Evolutionary conservation across 2,888 invertebrate species (phyloP).

Genomic region (Nephrotoma guestfalica): DNA sequence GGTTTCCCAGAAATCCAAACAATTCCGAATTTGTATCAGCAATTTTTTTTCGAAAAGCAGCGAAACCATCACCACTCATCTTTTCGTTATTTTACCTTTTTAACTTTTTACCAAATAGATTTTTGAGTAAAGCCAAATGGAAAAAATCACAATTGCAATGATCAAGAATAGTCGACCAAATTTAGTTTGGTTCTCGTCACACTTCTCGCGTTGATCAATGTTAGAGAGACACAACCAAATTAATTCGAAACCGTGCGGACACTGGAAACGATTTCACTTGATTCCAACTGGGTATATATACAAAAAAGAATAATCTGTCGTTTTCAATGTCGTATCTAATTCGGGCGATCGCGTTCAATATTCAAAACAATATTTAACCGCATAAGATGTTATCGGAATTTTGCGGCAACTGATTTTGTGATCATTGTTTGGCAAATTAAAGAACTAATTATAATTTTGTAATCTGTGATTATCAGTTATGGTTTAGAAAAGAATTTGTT

Average conservation of each 20-base stretch:
- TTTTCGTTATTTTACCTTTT: neutral
- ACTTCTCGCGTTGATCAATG: neutral
- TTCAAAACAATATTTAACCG: neutral
- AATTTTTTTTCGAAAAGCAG: neutral
- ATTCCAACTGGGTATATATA: neutral
- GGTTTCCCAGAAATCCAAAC: neutral
- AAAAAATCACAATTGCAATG: neutral
- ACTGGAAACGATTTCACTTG: neutral
- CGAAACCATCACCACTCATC: neutral
- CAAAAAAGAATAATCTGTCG: neutral
- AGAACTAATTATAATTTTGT: neutral
- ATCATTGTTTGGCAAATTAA: neutral
- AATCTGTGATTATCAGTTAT: neutral
- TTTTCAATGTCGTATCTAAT: neutral
- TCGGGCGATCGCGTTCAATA: neutral
- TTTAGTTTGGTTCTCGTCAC: neutral
- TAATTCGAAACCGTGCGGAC: neutral
- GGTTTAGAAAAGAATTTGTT: neutral
- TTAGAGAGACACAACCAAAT: neutral
- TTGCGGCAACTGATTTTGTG: neutral
- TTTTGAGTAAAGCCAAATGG: neutral
- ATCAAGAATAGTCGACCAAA: neutral
- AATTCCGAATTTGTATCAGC: neutral
- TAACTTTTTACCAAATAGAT: neutral
- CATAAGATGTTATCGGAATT: neutral